Evolutionary conservation across 2,888 invertebrate species (phyloP).

Genomic region (Metallyticus violacea): DNA sequence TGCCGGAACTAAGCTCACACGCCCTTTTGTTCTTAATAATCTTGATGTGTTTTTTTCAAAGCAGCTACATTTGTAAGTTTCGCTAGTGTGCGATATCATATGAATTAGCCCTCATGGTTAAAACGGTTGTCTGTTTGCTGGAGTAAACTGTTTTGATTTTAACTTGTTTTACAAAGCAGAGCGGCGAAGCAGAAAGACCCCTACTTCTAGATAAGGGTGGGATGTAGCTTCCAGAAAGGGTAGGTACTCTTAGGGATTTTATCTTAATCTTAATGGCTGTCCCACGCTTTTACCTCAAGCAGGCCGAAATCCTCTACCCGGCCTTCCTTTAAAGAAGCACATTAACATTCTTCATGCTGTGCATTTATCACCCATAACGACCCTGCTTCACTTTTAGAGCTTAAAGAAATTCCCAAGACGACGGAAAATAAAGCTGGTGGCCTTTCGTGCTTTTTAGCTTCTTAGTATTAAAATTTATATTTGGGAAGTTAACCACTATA

Average conservation of each 20-base stretch:
- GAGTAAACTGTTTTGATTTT: too few species aligned
- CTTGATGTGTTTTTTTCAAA: too few species aligned
- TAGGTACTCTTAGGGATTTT: not conserved
- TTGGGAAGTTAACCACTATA: too few species aligned
- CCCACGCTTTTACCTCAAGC: not conserved
- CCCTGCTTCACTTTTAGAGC: not conserved
- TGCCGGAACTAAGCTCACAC: too few species aligned
- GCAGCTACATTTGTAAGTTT: too few species aligned
- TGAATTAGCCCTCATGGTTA: too few species aligned
- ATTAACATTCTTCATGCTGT: not conserved
- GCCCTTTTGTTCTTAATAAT: too few species aligned
- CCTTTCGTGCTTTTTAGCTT: not conserved
- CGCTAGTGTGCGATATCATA: too few species aligned
- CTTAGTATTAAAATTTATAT: too few species aligned
- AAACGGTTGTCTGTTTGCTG: too few species aligned
- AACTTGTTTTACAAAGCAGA: too few species aligned
- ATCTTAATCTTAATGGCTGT: not conserved
- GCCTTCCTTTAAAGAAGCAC: not conserved
- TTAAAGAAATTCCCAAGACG: not conserved
- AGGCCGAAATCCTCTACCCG: not conserved
- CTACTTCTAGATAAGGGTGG: not conserved
- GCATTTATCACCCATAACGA: not conserved
- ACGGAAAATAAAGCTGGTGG: not conserved
- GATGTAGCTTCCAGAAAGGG: not conserved
- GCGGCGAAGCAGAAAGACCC: not conserved